Base-by-base conservation (phyloP, 53 echinoderm and acorn worm genomes). In the Patiria pectinifera region DNA sequence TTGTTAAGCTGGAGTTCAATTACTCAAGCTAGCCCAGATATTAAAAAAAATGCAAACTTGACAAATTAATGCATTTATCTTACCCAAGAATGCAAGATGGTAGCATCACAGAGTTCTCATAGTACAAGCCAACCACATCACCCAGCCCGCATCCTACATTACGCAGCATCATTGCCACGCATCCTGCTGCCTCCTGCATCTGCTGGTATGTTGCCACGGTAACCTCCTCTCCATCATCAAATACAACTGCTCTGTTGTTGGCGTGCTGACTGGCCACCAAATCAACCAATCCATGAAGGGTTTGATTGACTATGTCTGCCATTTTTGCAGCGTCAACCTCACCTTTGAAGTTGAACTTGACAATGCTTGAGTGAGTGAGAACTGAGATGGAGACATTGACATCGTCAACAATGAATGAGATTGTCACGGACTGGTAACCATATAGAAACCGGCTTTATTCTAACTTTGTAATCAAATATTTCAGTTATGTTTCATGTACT, bases 21-120 rank as follows among this genome's bases (percentile, higher is more conserved):
- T 60, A 8, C 8, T 12, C 60, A 60, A 60, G 60, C 60, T 12
- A 1, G 8, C 60, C 60, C 8, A 60, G 1, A 35, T 35, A 35
- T 59, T 6, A 11, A 60, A 60, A 12, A 60, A 12, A 60, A 60
- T 12, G 12, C 12, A 11, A 8, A 12, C 60, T 8, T 60, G 60
- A 60, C 0, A 11, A 60, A 60, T 60, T 60, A 60, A 60, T 35
- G 35, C 35, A 35, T 35, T 35, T 35, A 35, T 53, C 53, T 83
- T 85, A 97, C 97, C 96, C 97, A 61, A 95, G 82, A 35, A 97
- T 83, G 44, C 71, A 86, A 15, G 94, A 90, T 16, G 94, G 95
- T 22, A 94, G 53, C 48, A 45, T 62, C 18, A 92, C 63, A 48
- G 84, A 82, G 63, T 88, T 60, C n/a, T 91, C 85, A 15, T 58